Conservation (phyloP, 2,113 vertebrate species). For the Ranitomeya variabilis region DNA sequence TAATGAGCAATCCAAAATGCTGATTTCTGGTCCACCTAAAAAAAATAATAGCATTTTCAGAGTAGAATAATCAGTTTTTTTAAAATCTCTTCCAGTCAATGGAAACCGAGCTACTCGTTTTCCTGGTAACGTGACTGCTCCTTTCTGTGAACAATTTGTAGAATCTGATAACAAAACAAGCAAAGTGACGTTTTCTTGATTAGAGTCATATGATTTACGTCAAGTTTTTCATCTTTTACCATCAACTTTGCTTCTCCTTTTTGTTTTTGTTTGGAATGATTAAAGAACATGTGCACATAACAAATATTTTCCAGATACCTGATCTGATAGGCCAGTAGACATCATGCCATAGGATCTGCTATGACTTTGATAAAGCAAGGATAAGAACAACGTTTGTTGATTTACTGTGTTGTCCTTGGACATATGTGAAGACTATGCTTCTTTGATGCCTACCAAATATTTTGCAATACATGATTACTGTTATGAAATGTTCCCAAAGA, state of each 20-base stretch:
- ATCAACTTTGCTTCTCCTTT: background rate
- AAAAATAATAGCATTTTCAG: background rate
- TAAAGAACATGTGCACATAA: background rate
- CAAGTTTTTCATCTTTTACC: background rate
- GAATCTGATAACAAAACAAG: constrained; percentile 15
- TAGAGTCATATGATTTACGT: background rate
- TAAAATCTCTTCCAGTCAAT: background rate
- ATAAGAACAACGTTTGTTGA: background rate
- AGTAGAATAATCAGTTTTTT: background rate
- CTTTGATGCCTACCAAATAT: constrained; percentile 32
- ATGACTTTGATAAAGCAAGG: background rate
- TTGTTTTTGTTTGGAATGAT: background rate
- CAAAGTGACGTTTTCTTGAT: background rate
- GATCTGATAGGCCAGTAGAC: background rate
- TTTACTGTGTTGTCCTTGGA: background rate
- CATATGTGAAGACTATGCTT: background rate
- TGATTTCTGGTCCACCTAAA: background rate
- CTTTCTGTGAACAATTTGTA: constrained; percentile 1
- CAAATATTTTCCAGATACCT: background rate
- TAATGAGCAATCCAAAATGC: background rate
- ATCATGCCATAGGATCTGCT: background rate
- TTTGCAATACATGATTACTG: constrained; percentile 21
- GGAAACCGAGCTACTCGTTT: background rate
- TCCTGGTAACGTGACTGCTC: background rate
- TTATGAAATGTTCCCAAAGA: constrained; percentile 2